Evolutionary conservation across 2,113 vertebrate genomes (phyloP), one percentile per base, ranked within the genome.

Genomic region (Caranx melampygus): DNA sequence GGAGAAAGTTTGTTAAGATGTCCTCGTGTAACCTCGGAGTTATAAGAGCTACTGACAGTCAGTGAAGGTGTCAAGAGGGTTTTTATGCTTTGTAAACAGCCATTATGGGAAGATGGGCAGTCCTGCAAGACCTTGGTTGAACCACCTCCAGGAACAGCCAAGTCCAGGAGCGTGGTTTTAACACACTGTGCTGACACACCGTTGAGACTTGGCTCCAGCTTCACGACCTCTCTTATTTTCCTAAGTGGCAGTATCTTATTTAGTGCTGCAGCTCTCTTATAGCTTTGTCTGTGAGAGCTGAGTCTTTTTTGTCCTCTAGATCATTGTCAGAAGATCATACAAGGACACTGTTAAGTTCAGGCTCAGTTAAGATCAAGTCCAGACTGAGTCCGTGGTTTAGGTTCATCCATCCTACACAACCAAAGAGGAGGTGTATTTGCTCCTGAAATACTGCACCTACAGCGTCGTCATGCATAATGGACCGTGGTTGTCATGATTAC

Each of bases 111-210:
- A 82, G 67, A 76, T 42, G 33, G 65, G 44, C 77, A 61, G 63
- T 54, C 37, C 75, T 81, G 74, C 26, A 66, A 79, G 82, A 84
- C 82, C 64, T 81, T 42, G 0, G 54, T 21, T 84, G 78, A 82
- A 89, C 72, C 65, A 12, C 0, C 62, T 84, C 0, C 88, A 96
- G 94, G 94, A 95, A 95, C 78, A 95, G 95, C 1, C 77, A 73
- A 94, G 96, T 93, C 94, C 0, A 94, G 94, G 92, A 95, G 94
- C 0, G 93, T 96, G 55, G 88, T 96, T 89, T 89, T 95, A 95
- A 88, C 92, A 96, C 0, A 87, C 95, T 3, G 92, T 96, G 71
- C 95, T 96, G 66, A 95, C 94, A 0, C 95, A 95, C 85, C 94
- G 94, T 86, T 80, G 96, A 90, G 91, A 95, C 84, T 97, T 96